These are phyloP conservation scores for Anas capensis DNA, from an alignment of 2,797 vertebrate genomes.

Conservation along the genomic window DNA sequence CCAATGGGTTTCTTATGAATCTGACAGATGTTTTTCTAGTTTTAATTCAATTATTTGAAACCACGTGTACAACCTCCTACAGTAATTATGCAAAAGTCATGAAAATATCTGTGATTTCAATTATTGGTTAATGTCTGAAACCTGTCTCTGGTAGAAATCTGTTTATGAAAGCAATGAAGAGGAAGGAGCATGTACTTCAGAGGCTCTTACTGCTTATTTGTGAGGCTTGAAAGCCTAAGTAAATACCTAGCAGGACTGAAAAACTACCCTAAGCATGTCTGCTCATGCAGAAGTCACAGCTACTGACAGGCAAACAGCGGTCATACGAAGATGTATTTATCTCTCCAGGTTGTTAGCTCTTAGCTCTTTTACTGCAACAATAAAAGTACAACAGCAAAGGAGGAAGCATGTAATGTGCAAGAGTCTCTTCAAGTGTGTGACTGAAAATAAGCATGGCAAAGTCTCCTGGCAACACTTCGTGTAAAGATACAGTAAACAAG, in stretches of 20 bases:
- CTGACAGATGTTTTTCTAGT: not conserved
- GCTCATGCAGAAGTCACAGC: not conserved
- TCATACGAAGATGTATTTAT: not conserved
- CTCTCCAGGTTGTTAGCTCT: not conserved
- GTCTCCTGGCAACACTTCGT: conserved; percentile 25
- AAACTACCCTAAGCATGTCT: not conserved
- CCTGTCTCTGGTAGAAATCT: not conserved
- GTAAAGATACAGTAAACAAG: not conserved
- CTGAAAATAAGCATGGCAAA: not conserved
- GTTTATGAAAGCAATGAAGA: not conserved
- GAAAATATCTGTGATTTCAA: not conserved
- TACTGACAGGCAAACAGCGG: not conserved
- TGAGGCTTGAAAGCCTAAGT: not conserved
- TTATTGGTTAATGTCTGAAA: not conserved
- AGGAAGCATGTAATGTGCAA: not conserved
- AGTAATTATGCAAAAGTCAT: not conserved
- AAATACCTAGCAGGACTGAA: not conserved
- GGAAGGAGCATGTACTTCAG: not conserved
- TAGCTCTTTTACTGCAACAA: not conserved
- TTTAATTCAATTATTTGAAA: not conserved
- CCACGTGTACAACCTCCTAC: not conserved
- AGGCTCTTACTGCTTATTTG: not conserved
- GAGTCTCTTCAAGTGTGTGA: not conserved
- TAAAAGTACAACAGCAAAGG: not conserved
- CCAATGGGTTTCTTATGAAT: not conserved